Evolutionary conservation across 2,888 invertebrate genomes (phyloP), one percentile per base, ranked within the genome.

Genomic region (Agonopterix arenella): DNA sequence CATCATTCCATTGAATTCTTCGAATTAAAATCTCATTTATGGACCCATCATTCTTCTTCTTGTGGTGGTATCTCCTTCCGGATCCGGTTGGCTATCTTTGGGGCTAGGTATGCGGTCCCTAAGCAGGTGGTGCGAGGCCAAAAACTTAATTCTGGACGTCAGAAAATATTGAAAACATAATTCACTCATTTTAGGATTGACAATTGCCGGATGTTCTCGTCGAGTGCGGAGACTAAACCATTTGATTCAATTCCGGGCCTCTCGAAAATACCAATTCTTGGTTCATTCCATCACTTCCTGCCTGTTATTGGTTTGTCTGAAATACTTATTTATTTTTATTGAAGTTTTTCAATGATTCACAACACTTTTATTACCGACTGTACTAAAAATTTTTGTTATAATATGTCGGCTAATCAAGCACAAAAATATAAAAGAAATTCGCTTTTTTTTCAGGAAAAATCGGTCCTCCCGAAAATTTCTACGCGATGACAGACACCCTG

Each of bases 201-300:
- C 10, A 38, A 46, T 36, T 36, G 42, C 13, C 61, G 68, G 38
- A 53, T 47, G 40, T 57, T 64, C 48, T 59, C 62, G 2, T 53
- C 64, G 1, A 18, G 58, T n/a, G 37, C 60, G 3, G 55, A 62
- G 43, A 13, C 11, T 7, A 83, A 79, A 55, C 70, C 80, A 9
- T 80, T 70, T 45, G 59, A 74, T 10, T 70, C 73, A 2, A 76
- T 86, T 51, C 86, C 86, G 1, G 86, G 85, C 0, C 61, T 84
- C 36, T 68, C 72, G n/a, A 62, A 73, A 9, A 59, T 83, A 46
- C 86, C 86, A 1, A 36, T 82, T 10, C 62, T 86, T n/a, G 85
- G 86, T 2, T 60, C 78, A 13, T 13, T 82, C 11, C 77, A 80
- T 54, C 78, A 83, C 53, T 84, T 84, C 53, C 48, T 84, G 28